These are phyloP conservation scores for Diploscapter pachys DNA, from an alignment of 1,140 invertebrate species.

Conservation along the genomic window DNA sequence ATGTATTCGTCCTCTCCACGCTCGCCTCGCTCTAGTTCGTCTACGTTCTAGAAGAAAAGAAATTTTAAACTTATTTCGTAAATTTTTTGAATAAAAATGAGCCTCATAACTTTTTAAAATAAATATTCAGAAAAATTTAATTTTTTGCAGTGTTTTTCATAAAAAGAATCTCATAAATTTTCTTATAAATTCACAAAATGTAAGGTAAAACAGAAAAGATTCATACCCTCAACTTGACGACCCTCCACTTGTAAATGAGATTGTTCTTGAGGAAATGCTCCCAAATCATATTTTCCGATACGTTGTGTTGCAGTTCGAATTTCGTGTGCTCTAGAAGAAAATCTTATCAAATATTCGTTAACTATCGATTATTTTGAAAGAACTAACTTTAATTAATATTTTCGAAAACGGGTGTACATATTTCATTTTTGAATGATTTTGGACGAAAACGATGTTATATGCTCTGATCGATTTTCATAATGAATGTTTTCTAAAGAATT, in stretches of 20 bases:
- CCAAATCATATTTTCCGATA: conserved; percentile 36
- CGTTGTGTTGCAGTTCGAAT: conserved; percentile 38
- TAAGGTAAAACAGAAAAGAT: not conserved
- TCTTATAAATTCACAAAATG: not conserved
- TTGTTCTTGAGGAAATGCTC: conserved; percentile 50
- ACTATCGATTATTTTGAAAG: no score
- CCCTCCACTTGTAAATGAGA: conserved; percentile 42
- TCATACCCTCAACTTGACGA: conserved; percentile 45
- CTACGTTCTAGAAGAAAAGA: conserved; percentile 16
- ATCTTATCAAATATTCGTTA: not conserved
- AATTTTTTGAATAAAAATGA: no score
- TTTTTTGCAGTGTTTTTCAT: conserved; percentile 44
- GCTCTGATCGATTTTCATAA: not conserved
- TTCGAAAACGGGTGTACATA: no score
- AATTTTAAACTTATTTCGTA: no score
- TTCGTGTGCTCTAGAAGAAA: conserved; percentile 36
- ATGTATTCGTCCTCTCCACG: conserved; percentile 19
- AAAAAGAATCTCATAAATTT: conserved; percentile 24
- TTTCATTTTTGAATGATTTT: not conserved
- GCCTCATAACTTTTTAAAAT: no score
- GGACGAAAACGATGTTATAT: conserved; percentile 12
- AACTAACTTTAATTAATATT: no score
- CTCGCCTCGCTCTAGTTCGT: conserved; percentile 34
- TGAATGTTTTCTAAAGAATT: not conserved
- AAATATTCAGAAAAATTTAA: no score